Conservation (phyloP, 2,797 vertebrate species). For the Anguilla marmorata region DNA sequence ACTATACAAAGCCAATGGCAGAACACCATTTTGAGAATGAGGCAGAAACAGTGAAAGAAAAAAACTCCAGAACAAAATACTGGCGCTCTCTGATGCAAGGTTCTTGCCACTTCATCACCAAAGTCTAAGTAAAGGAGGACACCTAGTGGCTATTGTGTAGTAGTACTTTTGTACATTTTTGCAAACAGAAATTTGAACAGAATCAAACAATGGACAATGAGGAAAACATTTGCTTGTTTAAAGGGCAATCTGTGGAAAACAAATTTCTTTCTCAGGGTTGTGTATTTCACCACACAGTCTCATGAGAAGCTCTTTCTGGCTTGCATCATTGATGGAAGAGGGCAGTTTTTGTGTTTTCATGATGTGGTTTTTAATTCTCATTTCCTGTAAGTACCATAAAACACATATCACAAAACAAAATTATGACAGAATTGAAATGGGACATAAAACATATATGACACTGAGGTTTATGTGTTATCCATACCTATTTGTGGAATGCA, state of each 20-base stretch:
- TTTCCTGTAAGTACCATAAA: background rate
- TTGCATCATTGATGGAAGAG: background rate
- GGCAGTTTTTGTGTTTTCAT: background rate
- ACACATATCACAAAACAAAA: background rate
- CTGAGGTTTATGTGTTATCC: background rate
- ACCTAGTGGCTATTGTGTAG: background rate
- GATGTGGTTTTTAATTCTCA: background rate
- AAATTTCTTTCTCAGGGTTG: background rate
- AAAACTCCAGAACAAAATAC: background rate
- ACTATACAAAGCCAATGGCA: background rate
- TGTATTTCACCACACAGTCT: background rate
- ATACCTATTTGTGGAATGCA: background rate
- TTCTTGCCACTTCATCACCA: too few species aligned
- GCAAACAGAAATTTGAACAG: background rate
- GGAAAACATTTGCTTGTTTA: background rate
- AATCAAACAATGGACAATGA: background rate
- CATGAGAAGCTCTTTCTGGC: background rate
- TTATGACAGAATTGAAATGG: background rate
- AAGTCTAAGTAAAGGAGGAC: conserved; percentile 3
- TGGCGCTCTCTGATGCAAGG: background rate
- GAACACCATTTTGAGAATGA: background rate
- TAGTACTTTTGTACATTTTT: background rate
- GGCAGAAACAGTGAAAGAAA: background rate
- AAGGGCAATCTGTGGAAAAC: background rate
- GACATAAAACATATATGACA: background rate